Percentiles rank a stretch among this genome's conserved stretches.
phyloP scores from a whole-genome alignment of 2,888 invertebrate species.

The Glyphotaelius pellucidus region DNA sequence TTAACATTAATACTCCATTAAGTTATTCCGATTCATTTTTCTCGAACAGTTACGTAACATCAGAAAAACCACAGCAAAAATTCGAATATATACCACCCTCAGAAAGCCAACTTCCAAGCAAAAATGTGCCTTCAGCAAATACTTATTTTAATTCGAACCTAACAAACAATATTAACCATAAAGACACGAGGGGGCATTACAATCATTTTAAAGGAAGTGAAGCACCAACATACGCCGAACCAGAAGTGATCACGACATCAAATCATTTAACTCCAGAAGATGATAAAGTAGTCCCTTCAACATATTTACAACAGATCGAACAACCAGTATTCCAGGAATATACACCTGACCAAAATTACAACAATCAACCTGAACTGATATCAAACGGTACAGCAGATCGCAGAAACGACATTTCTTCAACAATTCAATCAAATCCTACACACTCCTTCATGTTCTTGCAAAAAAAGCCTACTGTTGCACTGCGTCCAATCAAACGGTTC shows the following conservation, averaged over 20 bases:
- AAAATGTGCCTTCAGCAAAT: not conserved
- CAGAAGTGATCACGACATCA: not conserved
- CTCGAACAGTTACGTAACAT: not conserved
- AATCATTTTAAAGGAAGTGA: not conserved
- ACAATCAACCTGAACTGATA: not conserved
- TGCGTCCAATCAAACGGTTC: conserved; percentile 43
- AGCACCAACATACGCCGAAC: not conserved
- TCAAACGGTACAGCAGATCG: conserved; percentile 18
- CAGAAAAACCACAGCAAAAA: not conserved
- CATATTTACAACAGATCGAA: not conserved
- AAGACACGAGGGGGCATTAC: not conserved
- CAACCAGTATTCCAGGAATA: not conserved
- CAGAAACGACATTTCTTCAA: conserved; percentile 17
- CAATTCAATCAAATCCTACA: not conserved
- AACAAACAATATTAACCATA: not conserved
- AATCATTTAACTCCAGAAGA: not conserved
- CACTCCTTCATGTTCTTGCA: not conserved
- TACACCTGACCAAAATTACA: not conserved
- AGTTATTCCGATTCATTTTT: not conserved
- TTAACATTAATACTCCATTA: not conserved
- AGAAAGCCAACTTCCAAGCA: not conserved
- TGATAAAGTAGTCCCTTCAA: not conserved
- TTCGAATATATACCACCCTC: not conserved
- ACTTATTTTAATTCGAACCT: not conserved
- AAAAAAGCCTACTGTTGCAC: not conserved